A percentile compares a stretch with the other conserved stretches of the same genome.
Conservation (phyloP, 2,113 vertebrate genomes). For the Taurulus bubalis region DNA sequence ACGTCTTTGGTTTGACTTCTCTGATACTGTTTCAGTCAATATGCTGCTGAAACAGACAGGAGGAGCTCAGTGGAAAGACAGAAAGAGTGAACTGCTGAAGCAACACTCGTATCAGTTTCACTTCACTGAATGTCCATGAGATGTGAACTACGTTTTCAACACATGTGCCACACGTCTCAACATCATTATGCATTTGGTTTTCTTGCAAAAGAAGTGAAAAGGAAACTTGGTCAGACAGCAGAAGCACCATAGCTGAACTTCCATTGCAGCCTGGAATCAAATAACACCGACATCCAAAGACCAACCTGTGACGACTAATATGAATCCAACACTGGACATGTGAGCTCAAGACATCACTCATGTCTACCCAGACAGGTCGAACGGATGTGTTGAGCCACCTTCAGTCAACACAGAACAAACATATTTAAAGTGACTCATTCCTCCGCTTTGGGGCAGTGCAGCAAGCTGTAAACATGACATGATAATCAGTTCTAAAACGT, state of each 20-base stretch:
- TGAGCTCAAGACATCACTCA: too few relatives aligned
- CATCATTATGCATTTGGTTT: neutral
- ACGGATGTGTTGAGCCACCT: too few relatives aligned
- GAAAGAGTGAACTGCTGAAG: neutral
- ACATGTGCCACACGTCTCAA: neutral
- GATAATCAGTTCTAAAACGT: too few relatives aligned
- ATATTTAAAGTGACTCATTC: too few relatives aligned
- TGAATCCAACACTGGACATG: too few relatives aligned
- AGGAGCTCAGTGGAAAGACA: neutral
- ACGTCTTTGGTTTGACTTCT: conserved; percentile 43
- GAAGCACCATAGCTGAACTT: neutral
- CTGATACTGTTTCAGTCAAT: conserved; percentile 40
- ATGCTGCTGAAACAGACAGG: conserved; percentile 6
- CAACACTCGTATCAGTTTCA: neutral
- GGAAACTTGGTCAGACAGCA: neutral
- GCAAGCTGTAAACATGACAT: too few relatives aligned
- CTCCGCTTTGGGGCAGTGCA: too few relatives aligned
- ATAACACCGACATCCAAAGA: too few relatives aligned
- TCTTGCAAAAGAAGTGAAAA: neutral
- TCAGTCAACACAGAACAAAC: too few relatives aligned
- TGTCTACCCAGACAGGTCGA: too few relatives aligned
- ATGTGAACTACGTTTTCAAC: neutral
- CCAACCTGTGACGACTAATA: too few relatives aligned
- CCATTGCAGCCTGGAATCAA: too few relatives aligned
- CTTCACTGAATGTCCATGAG: neutral